Evolutionary conservation across 2,797 vertebrate genomes (phyloP), one percentile per base, ranked within the genome.

Genomic region (Rhyacichthys aspro): DNA sequence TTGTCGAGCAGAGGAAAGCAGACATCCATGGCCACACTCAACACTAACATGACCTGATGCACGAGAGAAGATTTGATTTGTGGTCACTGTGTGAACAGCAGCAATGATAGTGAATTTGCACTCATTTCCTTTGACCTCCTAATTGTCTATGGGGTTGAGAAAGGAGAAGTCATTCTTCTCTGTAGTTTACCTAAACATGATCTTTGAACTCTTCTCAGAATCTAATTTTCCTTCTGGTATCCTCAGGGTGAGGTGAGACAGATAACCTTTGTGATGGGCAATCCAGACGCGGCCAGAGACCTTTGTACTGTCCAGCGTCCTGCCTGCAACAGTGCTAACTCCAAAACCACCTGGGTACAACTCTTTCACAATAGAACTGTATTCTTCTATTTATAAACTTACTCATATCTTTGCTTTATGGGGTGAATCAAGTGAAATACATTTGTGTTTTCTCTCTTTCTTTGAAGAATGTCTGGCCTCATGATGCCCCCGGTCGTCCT

Each of bases 231-330:
- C 28, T 43, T 18, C 69, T 45, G 78, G 34, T 67, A 12, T 84
- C 74, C 65, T 39, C 83, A 95, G 94, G 94, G 94, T 1, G 63
- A 87, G 18, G 66, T 94, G n/a, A 89, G 88, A 17, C 93, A 94
- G 59, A 79, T 95, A 72, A 88, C 81, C 47, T 93, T 95, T 11
- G 12, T 91, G 62, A 93, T 94, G 91, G 94, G 93, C 11, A 90
- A 94, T 48, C 73, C 92, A 3, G 72, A 75, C 8, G 90, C 91
- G 0, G 93, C 94, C 3, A 16, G 54, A 0, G 69, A 90, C 45
- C 91, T 90, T 37, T 95, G 94, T 65, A 72, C 0, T 32, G 74
- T 75, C 56, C 70, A 86, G 66, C 70, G 8, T 41, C 74, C 82
- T 0, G 45, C 14, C 0, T 94, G 94, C 37, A 0, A 63, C 1